Base-by-base conservation (phyloP, 1,140 invertebrate species). In the Hyposmocoma kahamanoa region DNA sequence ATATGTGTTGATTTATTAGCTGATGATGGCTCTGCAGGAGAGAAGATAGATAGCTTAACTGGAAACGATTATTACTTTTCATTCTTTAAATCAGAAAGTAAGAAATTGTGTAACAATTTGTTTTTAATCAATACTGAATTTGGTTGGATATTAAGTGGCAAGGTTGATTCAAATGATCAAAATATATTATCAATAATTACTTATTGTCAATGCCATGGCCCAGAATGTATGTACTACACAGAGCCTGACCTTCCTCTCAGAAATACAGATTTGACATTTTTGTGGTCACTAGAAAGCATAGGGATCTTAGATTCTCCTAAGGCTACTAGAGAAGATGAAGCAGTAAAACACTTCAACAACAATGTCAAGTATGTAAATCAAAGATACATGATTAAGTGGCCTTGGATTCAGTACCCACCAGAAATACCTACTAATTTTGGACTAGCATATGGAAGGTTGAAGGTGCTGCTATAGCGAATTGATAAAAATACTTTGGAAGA, bases 291-390 rank as follows among this genome's bases (percentile, higher is more conserved):
- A 17, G 50, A 51, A 38, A 26, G 22, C 13, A 51, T 51, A 28
- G 50, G 50, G 1, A 51, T 51, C 3, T 38, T 8, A 2, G 50
- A 51, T 11, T 39, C 22, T n/a, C 50, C 50, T n/a, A 51, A 45
- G 20, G 6, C 30, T n/a, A 51, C 43, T 6, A 26, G 20, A 38
- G 11, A 51, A 45, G 50, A 51, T 11, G 50, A 45, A 51, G 50
- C 50, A n/a, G 22, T 51, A 10, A 36, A 36, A 36, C 39, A 43
- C 4, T 50, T 50, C 17, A 50, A 43, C 15, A 21, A 36, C 0
- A 45, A 42, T 6, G 34, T 51, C 2, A 15, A 38, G 21, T 51
- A 28, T 41, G 10, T 20, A 1, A 30, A 45, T 3, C 18, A 20
- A 1, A 10, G 50, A 15, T 51, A 51, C 19, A 10, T 39, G 13